phyloP scores from a whole-genome alignment of 2,888 invertebrate genomes.

The Beris morrisii region DNA sequence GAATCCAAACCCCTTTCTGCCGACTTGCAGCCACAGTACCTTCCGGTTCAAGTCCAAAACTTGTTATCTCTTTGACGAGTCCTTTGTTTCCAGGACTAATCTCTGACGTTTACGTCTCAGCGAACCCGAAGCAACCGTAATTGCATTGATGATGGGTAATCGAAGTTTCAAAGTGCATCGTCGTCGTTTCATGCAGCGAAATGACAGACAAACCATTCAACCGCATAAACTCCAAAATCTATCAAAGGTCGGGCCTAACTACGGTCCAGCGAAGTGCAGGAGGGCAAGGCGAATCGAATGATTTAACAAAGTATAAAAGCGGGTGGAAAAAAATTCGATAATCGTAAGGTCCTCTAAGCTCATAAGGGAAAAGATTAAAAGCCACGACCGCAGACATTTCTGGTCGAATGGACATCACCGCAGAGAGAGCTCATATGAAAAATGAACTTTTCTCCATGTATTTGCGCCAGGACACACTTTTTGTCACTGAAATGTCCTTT shows the following conservation, averaged over 20 bases:
- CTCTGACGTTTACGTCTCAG: conserved; percentile 26
- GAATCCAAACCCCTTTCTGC: neutral
- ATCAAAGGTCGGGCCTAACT: conserved; percentile 10
- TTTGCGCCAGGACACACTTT: conserved; percentile 1
- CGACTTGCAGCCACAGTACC: neutral
- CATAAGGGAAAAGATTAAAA: conserved; percentile 43
- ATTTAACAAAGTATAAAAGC: conserved; percentile 19
- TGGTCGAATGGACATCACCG: conserved; percentile 44
- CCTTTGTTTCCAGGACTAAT: conserved; percentile 27
- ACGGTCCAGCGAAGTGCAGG: neutral
- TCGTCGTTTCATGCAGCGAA: neutral
- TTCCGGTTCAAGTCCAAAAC: conserved; percentile 4
- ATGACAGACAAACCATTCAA: conserved; percentile 27
- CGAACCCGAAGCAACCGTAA: conserved; percentile 23
- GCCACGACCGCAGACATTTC: conserved; percentile 45
- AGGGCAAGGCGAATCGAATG: neutral
- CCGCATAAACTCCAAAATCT: conserved; percentile 28
- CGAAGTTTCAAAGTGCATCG: conserved; percentile 25
- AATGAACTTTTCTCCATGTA: conserved; percentile 25
- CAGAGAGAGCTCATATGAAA: conserved; percentile 34
- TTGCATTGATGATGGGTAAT: conserved; percentile 14
- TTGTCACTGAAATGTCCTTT: neutral
- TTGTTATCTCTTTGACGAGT: conserved; percentile 26
- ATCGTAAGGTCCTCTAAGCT: conserved; percentile 37
- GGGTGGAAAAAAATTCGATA: conserved; percentile 23